phyloP scores from a whole-genome alignment of 2,888 invertebrate genomes.

The Acleris laterana region DNA sequence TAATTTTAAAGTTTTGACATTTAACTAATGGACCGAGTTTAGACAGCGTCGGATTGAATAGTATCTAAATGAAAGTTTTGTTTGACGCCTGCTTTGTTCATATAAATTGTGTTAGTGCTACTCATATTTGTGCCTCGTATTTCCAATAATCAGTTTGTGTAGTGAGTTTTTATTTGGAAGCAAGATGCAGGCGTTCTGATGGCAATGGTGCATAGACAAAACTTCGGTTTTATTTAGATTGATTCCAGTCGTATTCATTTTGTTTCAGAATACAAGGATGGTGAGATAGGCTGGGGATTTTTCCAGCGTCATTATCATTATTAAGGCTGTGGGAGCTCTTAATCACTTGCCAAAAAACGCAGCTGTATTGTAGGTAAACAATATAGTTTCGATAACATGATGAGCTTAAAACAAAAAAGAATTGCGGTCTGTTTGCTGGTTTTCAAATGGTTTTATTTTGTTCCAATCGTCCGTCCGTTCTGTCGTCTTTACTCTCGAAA shows the following conservation, averaged over 20 bases:
- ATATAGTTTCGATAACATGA: too few relatives aligned
- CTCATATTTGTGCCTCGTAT: slow-evolving; percentile 18
- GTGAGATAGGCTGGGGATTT: too few relatives aligned
- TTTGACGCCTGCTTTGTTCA: not conserved
- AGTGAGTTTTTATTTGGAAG: slow-evolving; percentile 15
- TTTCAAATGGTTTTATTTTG: too few relatives aligned
- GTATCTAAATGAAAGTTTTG: slow-evolving; percentile 9
- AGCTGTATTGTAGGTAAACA: too few relatives aligned
- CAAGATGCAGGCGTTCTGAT: slow-evolving; percentile 1
- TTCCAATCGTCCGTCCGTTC: too few relatives aligned
- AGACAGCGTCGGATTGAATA: slow-evolving; percentile 3
- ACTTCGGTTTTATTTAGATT: slow-evolving; percentile 13
- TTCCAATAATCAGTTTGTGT: slow-evolving; percentile 3
- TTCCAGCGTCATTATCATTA: too few relatives aligned
- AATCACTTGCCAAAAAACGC: too few relatives aligned
- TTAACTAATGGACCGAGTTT: slow-evolving; percentile 19
- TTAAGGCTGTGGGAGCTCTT: too few relatives aligned
- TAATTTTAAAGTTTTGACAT: slow-evolving; percentile 23
- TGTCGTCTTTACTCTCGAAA: too few relatives aligned
- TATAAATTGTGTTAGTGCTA: not conserved
- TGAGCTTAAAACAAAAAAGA: too few relatives aligned
- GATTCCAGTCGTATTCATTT: not conserved
- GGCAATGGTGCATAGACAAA: slow-evolving; percentile 10
- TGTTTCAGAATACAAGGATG: too few relatives aligned
- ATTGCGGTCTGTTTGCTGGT: too few relatives aligned